These are phyloP conservation scores for Mus pahari DNA, from an alignment of 2,113 vertebrate species.

Conservation along the genomic window DNA sequence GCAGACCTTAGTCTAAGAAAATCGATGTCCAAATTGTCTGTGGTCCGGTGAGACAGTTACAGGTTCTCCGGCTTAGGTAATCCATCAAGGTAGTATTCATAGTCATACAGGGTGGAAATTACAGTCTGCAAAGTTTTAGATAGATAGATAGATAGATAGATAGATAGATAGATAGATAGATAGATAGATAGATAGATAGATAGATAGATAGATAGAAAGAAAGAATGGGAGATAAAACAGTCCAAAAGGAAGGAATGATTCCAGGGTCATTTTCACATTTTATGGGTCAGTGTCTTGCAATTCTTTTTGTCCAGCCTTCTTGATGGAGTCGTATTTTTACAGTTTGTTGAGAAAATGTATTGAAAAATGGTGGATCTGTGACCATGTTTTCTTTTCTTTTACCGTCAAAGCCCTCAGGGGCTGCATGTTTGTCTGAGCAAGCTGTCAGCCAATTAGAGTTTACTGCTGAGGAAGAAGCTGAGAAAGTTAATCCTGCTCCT, in stretches of 20 bases:
- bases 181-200: no score
- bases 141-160: no score
- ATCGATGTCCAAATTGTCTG: neutral
- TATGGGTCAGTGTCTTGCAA: conserved; percentile 47
- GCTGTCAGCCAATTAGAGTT: conserved; percentile 83
- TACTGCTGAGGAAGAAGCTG: conserved; percentile 77
- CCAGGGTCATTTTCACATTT: conserved; percentile 47
- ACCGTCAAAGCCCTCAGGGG: conserved; percentile 77
- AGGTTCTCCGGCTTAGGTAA: neutral
- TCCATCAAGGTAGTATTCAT: neutral
- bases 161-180: no score
- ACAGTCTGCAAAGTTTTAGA: neutral
- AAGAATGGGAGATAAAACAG: conserved; percentile 26
- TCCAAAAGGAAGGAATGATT: conserved; percentile 20
- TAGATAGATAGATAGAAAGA: no score
- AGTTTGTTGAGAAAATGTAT: conserved; percentile 60
- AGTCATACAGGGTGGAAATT: neutral
- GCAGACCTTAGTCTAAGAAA: neutral
- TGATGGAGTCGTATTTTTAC: conserved; percentile 65
- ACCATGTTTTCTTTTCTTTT: conserved; percentile 79
- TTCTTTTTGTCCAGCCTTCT: conserved; percentile 50
- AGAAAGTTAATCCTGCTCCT: conserved; percentile 81
- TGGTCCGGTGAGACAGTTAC: neutral
- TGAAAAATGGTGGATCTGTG: conserved; percentile 70
- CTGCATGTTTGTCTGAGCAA: conserved; percentile 80